Percentiles rank a stretch among this genome's conserved stretches.
Evolutionary conservation across 2,797 vertebrate species (phyloP).

Genomic region (Danio kyathit): DNA sequence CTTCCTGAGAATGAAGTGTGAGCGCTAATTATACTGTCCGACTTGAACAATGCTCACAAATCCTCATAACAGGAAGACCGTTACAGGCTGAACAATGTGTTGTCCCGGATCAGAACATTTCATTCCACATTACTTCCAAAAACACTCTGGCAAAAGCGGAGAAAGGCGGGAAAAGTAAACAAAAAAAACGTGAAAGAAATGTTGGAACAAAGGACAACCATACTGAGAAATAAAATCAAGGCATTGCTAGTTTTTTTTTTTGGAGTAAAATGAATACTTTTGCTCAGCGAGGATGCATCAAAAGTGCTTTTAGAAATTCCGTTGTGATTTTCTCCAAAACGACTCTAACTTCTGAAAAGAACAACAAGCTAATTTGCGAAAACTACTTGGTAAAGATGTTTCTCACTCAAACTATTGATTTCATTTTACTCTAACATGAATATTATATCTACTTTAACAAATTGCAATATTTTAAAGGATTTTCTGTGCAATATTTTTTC

Average conservation of each 20-base stretch:
- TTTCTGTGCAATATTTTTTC: too few relatives aligned
- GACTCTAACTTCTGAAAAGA: background rate
- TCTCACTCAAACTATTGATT: background rate
- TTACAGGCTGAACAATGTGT: slow-evolving; percentile 74
- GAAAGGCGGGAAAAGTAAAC: slow-evolving; percentile 63
- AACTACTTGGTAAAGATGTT: background rate
- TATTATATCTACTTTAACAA: background rate
- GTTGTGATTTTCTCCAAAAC: background rate
- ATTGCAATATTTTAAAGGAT: slow-evolving; percentile 12
- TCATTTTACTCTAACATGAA: background rate
- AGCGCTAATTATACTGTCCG: slow-evolving; percentile 73
- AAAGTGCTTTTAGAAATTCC: background rate
- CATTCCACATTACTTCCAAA: slow-evolving; percentile 42
- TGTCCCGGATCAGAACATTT: slow-evolving; percentile 64
- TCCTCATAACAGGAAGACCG: slow-evolving; percentile 80
- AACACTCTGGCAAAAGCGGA: slow-evolving; percentile 40
- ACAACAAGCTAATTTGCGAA: background rate
- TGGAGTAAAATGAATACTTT: too few relatives aligned
- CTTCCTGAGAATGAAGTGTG: slow-evolving; percentile 74
- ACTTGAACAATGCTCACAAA: slow-evolving; percentile 37
- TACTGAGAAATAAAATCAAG: background rate
- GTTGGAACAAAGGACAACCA: slow-evolving; percentile 2
- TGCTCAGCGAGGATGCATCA: background rate
- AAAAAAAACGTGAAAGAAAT: slow-evolving; percentile 36
- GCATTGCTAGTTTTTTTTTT: background rate